Conservation (phyloP, 2,797 vertebrate species). For the Huso huso region DNA sequence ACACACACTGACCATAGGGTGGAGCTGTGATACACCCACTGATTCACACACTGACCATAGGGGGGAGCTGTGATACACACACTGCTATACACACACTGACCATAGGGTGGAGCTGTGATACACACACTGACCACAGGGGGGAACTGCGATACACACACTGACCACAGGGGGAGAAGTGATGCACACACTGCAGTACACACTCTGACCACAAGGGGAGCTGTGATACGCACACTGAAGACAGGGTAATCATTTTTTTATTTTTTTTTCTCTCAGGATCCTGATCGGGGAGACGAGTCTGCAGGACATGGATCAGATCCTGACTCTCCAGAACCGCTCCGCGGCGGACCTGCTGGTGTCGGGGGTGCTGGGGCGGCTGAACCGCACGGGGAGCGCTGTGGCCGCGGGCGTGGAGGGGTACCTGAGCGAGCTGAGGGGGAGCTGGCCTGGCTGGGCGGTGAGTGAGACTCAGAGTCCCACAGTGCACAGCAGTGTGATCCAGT, state of each 20-base stretch:
- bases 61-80: too few relatives aligned
- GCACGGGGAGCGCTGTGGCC: slow-evolving; percentile 9
- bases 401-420: slow-evolving; percentile 40
- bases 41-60: too few relatives aligned
- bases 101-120: too few relatives aligned
- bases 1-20: too few relatives aligned
- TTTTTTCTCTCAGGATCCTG: slow-evolving; percentile 48
- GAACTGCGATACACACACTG: too few relatives aligned
- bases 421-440: slow-evolving; percentile 19
- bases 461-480: neutral
- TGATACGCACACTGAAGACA: slow-evolving; percentile 24
- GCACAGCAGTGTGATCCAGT: too few relatives aligned
- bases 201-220: too few relatives aligned
- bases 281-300: slow-evolving; percentile 45
- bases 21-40: too few relatives aligned
- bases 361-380: slow-evolving; percentile 27
- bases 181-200: too few relatives aligned
- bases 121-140: too few relatives aligned
- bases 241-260: slow-evolving; percentile 31
- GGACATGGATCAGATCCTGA: slow-evolving; percentile 15
- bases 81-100: too few relatives aligned
- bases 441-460: slow-evolving; percentile 42
- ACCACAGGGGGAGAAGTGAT: too few relatives aligned
- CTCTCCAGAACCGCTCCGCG: slow-evolving; percentile 42
- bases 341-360: slow-evolving; percentile 53